Percentiles rank a stretch among this genome's conserved stretches.
Evolutionary conservation across 2,113 vertebrate genomes (phyloP).

Genomic region (Oryzias woworae): DNA sequence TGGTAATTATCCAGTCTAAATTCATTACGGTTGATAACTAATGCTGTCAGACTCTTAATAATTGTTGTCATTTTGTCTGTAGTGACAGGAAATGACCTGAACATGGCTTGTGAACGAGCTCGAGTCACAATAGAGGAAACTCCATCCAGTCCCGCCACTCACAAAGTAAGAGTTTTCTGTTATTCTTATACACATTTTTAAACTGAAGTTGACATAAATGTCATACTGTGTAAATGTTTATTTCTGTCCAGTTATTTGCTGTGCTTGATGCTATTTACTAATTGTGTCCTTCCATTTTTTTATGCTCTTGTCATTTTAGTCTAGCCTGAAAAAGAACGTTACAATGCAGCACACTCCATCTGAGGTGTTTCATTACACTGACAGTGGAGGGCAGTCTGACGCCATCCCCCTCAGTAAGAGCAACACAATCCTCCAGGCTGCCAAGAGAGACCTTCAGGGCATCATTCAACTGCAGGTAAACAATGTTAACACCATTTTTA

Average conservation of each 20-base stretch:
- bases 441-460: constrained; percentile 87
- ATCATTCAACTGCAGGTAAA: constrained; percentile 88
- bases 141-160: constrained; percentile 56
- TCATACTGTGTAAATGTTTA: background rate
- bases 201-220: background rate
- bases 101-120: constrained; percentile 82
- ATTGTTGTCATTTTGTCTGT: background rate
- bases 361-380: constrained; percentile 81
- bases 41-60: constrained; percentile 6
- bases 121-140: constrained; percentile 77
- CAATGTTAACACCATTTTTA: too few relatives aligned
- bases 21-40: constrained; percentile 6
- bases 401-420: constrained; percentile 69
- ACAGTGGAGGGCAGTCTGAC: constrained; percentile 67
- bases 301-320: constrained; percentile 60
- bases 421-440: constrained; percentile 84
- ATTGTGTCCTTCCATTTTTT: background rate
- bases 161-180: constrained; percentile 76
- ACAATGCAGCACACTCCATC: constrained; percentile 83
- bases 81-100: constrained; percentile 77
- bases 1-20: constrained; percentile 19
- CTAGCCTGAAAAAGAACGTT: constrained; percentile 85
- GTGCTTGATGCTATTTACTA: background rate
- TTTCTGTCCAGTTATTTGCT: constrained; percentile 10
- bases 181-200: background rate